Conservation (phyloP, 2,888 invertebrate genomes). For the Melangyna quadrimaculata region DNA sequence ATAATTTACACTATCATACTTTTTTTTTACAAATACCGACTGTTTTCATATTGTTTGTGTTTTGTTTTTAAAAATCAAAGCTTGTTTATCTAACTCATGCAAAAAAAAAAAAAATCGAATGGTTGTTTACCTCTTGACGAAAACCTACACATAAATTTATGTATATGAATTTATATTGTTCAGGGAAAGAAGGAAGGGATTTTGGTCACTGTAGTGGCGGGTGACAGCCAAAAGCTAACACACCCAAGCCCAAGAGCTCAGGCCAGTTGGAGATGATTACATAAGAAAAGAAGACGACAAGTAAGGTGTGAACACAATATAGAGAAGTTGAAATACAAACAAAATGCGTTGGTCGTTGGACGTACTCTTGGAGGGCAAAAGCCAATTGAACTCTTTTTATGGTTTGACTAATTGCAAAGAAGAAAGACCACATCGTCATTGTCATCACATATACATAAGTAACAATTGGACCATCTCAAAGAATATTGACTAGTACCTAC, state of each 20-base stretch:
- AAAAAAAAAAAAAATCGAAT: neutral
- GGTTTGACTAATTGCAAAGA: neutral
- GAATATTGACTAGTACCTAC: neutral
- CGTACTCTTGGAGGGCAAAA: neutral
- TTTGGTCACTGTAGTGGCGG: neutral
- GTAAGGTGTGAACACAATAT: neutral
- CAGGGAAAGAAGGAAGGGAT: neutral
- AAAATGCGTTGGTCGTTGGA: neutral
- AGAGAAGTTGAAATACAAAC: neutral
- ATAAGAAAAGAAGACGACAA: neutral
- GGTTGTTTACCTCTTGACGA: neutral
- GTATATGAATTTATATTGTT: neutral
- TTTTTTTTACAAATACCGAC: no score
- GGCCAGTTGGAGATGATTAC: slow-evolving; percentile 1
- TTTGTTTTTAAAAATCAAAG: neutral
- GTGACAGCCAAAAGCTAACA: neutral
- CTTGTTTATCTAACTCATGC: neutral
- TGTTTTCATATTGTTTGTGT: neutral
- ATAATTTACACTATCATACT: slow-evolving; percentile 28
- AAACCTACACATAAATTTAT: neutral
- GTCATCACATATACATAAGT: neutral
- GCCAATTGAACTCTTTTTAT: neutral
- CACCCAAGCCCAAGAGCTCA: neutral
- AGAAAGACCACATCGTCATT: neutral
- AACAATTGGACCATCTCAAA: neutral